Conservation (phyloP, 2,797 vertebrate genomes). For the Cynodonichthys magdalenae region DNA sequence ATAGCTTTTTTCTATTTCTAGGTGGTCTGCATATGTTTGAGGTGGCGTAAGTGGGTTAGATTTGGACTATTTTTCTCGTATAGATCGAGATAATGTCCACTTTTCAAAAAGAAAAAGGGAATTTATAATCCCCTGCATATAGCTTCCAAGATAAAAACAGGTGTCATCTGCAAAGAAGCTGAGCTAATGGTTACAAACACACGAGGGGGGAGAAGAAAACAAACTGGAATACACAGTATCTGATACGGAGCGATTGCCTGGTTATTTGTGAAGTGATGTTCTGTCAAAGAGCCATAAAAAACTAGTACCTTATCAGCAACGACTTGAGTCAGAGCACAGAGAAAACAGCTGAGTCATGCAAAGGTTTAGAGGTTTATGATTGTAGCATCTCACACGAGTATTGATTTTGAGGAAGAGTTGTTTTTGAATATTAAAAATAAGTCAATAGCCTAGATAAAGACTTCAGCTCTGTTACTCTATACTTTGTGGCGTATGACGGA, state of each 20-base stretch:
- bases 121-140: constrained; percentile 24
- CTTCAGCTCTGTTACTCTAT: too few species aligned
- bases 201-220: constrained; percentile 15
- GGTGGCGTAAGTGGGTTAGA: not conserved
- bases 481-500: too few species aligned
- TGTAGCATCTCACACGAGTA: too few species aligned
- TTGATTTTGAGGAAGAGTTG: too few species aligned
- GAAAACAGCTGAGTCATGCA: too few species aligned
- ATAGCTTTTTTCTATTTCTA: constrained; percentile 2
- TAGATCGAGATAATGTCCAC: constrained; percentile 18
- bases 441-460: too few species aligned
- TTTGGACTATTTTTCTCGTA: not conserved
- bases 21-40: constrained; percentile 5
- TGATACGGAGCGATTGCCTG: not conserved
- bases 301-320: too few species aligned
- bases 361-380: too few species aligned
- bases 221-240: constrained; percentile 46
- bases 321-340: too few species aligned
- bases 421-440: too few species aligned
- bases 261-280: too few species aligned
- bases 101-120: constrained; percentile 3
- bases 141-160: constrained; percentile 13
- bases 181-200: constrained; percentile 44
- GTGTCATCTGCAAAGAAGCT: constrained; percentile 21
- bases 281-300: too few species aligned